Evolutionary conservation across 2,797 vertebrate genomes (phyloP).

Genomic region (Lacerta agilis): DNA sequence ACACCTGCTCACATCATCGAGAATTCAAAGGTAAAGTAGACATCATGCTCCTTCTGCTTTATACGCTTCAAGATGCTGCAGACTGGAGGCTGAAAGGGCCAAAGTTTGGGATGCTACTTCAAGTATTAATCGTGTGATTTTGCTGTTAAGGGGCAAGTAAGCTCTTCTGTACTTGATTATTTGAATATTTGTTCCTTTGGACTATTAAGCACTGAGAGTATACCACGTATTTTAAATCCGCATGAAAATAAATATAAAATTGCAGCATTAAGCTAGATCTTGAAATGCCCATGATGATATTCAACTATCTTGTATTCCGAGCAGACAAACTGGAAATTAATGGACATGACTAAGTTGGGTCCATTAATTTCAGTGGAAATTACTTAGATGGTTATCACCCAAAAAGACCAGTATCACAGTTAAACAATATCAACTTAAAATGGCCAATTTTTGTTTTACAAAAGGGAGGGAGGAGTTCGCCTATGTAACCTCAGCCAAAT

Average conservation of each 20-base stretch:
- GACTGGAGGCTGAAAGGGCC: not conserved
- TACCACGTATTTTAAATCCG: not conserved
- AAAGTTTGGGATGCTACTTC: not conserved
- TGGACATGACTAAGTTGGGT: too few species aligned
- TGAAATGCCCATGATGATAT: not conserved
- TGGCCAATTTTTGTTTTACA: not conserved
- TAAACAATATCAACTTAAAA: not conserved
- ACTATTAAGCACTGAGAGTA: not conserved
- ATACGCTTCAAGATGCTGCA: not conserved
- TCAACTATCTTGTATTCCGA: too few species aligned
- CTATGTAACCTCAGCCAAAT: too few species aligned
- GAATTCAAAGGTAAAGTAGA: not conserved
- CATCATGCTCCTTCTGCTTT: not conserved
- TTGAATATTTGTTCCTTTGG: not conserved
- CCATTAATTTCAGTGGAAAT: too few species aligned
- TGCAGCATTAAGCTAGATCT: not conserved
- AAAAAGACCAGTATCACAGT: not conserved
- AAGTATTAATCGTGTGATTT: not conserved
- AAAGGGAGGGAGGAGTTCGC: not conserved
- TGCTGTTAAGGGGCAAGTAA: not conserved
- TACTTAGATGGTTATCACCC: too few species aligned
- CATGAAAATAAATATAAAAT: too few species aligned
- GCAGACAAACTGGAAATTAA: too few species aligned
- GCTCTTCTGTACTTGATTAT: not conserved
- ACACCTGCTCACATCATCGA: not conserved